phyloP scores from a whole-genome alignment of 1,140 invertebrate genomes.

The Maconellicoccus hirsutus region DNA sequence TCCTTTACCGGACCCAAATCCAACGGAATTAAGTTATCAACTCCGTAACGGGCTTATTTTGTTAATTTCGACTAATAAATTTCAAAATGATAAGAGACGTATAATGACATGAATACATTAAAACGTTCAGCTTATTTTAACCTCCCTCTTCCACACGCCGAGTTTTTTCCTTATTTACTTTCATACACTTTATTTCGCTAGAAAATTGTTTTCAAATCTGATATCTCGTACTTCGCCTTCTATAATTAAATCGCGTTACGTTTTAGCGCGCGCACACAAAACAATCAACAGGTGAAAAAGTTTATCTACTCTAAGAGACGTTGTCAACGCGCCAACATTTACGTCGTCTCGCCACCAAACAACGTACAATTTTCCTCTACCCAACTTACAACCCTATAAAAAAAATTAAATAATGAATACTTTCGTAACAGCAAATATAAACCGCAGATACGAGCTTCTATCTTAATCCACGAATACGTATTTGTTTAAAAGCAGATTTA shows the following conservation, averaged over 20 bases:
- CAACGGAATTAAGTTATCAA: constrained; percentile 20
- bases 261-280: too few relatives aligned
- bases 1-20: constrained; percentile 15
- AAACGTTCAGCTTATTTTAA: not conserved
- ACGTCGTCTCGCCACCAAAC: too few relatives aligned
- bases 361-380: too few relatives aligned
- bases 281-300: not conserved
- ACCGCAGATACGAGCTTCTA: not conserved
- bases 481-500: constrained; percentile 1
- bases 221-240: not conserved
- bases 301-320: not conserved
- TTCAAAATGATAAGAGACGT: constrained; percentile 19
- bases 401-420: not conserved
- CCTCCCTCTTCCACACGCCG: not conserved
- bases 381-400: too few relatives aligned
- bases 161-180: too few relatives aligned
- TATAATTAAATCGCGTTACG: not conserved
- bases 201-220: not conserved
- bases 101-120: not conserved
- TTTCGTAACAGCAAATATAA: not conserved
- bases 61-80: constrained; percentile 22
- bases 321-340: not conserved
- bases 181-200: not conserved
- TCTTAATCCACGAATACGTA: constrained; percentile 1
- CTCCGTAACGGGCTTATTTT: constrained; percentile 18